Percentiles rank a stretch among this genome's conserved stretches.
These are phyloP conservation scores for Luperina testacea DNA, from an alignment of 2,888 invertebrate genomes.

Conservation along the genomic window DNA sequence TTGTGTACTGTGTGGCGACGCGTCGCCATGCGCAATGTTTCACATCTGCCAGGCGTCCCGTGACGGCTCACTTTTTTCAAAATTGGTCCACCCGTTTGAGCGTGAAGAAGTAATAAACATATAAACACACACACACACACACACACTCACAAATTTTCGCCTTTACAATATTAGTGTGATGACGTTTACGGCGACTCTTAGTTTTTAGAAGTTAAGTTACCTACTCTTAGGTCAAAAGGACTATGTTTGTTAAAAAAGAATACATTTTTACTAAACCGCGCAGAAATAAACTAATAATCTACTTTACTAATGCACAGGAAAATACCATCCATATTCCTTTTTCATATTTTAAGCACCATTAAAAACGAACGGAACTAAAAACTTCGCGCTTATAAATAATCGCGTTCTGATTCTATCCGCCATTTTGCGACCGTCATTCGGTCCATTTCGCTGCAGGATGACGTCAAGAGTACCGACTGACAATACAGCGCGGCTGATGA, in stretches of 20 bases:
- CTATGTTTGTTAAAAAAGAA: background rate
- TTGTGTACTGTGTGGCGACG: no score
- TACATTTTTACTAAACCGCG: background rate
- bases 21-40: no score
- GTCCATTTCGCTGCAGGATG: conserved; percentile 57
- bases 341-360: conserved; percentile 50
- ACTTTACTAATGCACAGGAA: conserved; percentile 16
- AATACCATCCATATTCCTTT: conserved; percentile 28
- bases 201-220: background rate
- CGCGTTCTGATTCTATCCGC: conserved; percentile 57
- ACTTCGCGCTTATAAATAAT: conserved; percentile 55
- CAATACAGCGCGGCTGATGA: conserved; percentile 64
- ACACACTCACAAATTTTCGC: no score
- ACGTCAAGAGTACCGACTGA: conserved; percentile 64
- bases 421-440: conserved; percentile 63
- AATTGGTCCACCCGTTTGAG: no score
- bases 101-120: no score
- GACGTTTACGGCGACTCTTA: background rate
- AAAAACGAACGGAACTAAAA: conserved; percentile 48
- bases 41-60: no score
- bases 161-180: no score
- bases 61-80: no score
- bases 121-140: no score
- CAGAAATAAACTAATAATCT: conserved; percentile 5
- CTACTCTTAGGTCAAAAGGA: background rate